phyloP scores from a whole-genome alignment of 2,797 vertebrate species.

The Scarus forsteni region DNA sequence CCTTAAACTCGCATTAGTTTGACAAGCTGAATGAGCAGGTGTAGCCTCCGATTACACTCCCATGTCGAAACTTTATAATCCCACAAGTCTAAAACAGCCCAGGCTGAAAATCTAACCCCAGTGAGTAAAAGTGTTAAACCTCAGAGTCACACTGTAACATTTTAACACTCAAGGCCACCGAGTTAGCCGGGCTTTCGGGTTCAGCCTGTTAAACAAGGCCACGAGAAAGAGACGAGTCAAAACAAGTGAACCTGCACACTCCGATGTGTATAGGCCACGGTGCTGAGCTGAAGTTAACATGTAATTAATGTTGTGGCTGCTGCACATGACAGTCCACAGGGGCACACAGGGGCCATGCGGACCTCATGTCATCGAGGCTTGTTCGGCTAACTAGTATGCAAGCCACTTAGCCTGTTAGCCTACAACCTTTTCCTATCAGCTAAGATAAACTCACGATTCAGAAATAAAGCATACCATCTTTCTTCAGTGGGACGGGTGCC shows the following conservation, averaged over 20 bases:
- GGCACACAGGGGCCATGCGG: constrained; percentile 66
- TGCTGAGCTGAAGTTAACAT: background rate
- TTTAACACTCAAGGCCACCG: too few relatives aligned
- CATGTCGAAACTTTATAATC: background rate
- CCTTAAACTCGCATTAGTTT: fast-evolving
- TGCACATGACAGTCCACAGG: constrained; percentile 10
- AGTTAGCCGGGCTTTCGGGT: constrained; percentile 29
- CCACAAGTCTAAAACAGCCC: background rate
- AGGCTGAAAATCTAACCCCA: background rate
- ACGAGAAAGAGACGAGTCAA: constrained; percentile 35
- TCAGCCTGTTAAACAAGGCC: constrained; percentile 61
- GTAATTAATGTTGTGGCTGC: background rate
- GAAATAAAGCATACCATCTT: constrained; percentile 87
- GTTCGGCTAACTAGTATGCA: constrained; percentile 47
- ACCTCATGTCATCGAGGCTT: constrained; percentile 81
- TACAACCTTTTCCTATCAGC: background rate
- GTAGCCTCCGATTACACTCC: fast-evolving
- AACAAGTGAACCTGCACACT: constrained; percentile 52
- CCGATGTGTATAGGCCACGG: background rate
- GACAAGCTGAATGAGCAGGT: too few relatives aligned
- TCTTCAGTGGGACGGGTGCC: constrained; percentile 90
- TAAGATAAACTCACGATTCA: background rate
- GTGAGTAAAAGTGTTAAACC: too few relatives aligned
- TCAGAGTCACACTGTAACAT: too few relatives aligned
- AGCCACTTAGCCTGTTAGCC: constrained; percentile 59